phyloP scores from a whole-genome alignment of 2,888 invertebrate genomes.

The Rhodophaea formosa region DNA sequence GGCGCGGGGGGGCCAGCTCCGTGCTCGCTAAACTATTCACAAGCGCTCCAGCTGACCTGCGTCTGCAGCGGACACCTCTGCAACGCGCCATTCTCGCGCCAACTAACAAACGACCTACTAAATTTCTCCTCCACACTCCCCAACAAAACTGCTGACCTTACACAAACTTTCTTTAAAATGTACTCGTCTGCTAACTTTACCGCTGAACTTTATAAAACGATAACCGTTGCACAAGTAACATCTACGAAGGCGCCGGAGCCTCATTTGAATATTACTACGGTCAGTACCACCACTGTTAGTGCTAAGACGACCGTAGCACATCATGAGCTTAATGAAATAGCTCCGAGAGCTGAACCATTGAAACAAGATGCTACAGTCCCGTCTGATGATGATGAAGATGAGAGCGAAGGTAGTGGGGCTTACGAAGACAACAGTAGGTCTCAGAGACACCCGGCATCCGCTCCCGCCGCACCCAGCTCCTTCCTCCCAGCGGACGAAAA shows the following conservation, averaged over 20 bases:
- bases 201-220: conserved; percentile 43
- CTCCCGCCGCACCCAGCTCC: conserved; percentile 69
- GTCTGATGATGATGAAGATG: conserved; percentile 72
- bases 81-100: conserved; percentile 56
- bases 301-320: conserved; percentile 26
- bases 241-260: conserved; percentile 25
- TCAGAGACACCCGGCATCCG: conserved; percentile 52
- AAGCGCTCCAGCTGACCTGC: conserved; percentile 54
- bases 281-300: conserved; percentile 27
- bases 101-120: conserved; percentile 50
- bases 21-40: conserved; percentile 49
- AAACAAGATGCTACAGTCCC: conserved; percentile 63
- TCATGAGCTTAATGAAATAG: conserved; percentile 12
- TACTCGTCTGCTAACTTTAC: conserved; percentile 49
- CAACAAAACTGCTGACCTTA: conserved; percentile 42
- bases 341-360: conserved; percentile 59
- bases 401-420: conserved; percentile 65
- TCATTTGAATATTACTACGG: conserved; percentile 33
- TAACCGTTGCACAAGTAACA: conserved; percentile 37
- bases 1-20: conserved; percentile 35
- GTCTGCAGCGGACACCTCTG: conserved; percentile 56
- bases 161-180: conserved; percentile 49
- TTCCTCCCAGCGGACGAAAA: conserved; percentile 62
- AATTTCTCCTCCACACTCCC: conserved; percentile 44
- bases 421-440: conserved; percentile 52